These are phyloP conservation scores for Diarsia mendica DNA, from an alignment of 2,888 invertebrate species.

Conservation along the genomic window DNA sequence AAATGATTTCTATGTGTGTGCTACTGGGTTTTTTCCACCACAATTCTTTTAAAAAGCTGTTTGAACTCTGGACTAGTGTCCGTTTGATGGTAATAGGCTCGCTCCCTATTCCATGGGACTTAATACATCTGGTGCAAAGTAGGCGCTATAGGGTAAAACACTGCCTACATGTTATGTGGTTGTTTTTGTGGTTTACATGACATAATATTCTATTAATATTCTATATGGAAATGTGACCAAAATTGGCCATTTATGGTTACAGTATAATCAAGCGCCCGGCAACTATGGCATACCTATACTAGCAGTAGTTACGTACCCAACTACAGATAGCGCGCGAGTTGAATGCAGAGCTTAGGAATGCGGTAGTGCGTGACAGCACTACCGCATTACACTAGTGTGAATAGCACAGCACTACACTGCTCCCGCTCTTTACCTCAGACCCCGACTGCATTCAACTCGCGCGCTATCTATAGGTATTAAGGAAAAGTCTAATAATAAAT, in stretches of 20 bases:
- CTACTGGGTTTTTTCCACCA: background rate
- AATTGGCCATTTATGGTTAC: slow-evolving; percentile 5
- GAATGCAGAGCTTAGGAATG: no score
- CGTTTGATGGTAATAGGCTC: background rate
- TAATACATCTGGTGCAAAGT: background rate
- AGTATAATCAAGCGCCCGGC: background rate
- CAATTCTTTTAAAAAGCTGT: no score
- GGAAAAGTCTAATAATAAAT: background rate
- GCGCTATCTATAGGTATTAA: no score
- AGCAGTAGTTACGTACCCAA: background rate
- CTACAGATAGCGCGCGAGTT: no score
- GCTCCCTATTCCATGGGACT: background rate
- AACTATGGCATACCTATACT: background rate
- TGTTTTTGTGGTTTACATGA: background rate
- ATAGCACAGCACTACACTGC: no score
- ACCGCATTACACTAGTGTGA: no score
- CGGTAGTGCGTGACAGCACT: no score
- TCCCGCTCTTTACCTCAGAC: no score
- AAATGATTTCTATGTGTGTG: background rate
- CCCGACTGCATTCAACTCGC: no score
- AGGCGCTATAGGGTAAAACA: background rate
- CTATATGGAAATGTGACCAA: background rate
- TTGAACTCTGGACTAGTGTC: background rate
- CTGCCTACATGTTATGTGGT: background rate
- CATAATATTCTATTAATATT: background rate